These are phyloP conservation scores for Melanotaenia boesemani DNA, from an alignment of 2,797 vertebrate genomes.

Conservation along the genomic window DNA sequence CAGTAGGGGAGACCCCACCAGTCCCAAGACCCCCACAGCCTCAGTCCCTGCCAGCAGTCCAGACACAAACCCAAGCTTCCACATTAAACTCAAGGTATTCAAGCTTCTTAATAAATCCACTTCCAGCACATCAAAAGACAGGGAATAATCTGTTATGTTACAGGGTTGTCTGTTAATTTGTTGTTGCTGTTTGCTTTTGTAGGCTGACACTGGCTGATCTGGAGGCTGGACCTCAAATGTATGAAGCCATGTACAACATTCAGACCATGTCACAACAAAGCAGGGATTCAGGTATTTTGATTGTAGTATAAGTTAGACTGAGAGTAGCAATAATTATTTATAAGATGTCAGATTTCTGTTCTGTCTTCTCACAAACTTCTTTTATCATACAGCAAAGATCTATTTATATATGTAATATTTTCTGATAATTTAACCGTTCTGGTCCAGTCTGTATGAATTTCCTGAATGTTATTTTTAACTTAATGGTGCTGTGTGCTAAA, in stretches of 20 bases:
- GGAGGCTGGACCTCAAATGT: constrained; percentile 86
- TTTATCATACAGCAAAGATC: no score
- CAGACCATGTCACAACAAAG: constrained; percentile 82
- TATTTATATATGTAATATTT: no score
- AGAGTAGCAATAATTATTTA: no score
- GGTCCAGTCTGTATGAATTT: not conserved
- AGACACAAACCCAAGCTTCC: constrained; percentile 57
- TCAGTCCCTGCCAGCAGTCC: constrained; percentile 47
- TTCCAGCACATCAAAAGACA: not conserved
- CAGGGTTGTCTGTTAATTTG: not conserved
- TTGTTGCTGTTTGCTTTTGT: constrained; percentile 17
- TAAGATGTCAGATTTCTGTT: not conserved
- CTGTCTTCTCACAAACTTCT: no score
- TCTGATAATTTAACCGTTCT: not conserved
- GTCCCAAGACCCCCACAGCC: constrained; percentile 60
- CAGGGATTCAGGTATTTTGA: constrained; percentile 84
- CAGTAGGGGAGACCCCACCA: constrained; percentile 52
- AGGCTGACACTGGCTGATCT: constrained; percentile 74
- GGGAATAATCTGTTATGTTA: not conserved
- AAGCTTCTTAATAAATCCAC: not conserved
- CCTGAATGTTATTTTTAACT: not conserved
- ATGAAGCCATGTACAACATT: constrained; percentile 96
- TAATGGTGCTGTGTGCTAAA: not conserved
- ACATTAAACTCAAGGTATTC: constrained; percentile 68
- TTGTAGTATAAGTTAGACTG: not conserved